Base-by-base conservation (phyloP, 2,888 invertebrate genomes). In the Uropetala carovei region DNA sequence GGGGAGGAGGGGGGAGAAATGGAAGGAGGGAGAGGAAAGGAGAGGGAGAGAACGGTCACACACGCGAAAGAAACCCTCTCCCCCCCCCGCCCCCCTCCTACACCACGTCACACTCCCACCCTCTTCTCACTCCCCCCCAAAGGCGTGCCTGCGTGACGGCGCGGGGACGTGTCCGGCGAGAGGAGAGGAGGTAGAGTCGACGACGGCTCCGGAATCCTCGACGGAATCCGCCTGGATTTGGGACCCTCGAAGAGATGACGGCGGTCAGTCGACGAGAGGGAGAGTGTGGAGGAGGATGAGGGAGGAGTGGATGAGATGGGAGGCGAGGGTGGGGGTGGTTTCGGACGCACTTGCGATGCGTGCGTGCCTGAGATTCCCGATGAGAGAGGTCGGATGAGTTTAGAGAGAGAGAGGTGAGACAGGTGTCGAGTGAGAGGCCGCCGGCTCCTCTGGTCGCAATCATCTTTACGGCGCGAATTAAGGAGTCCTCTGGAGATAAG, bases 361-460 rank as follows among this genome's bases (percentile, higher is more conserved):
- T 64, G 89, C 89, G 89, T 89, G 89, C 64, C 89, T 89, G 64
- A 89, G 89, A 89, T 89, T 89, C 89, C 89, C 60, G 89, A 89
- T 89, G 89, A 89, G 89, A 89, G 89, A 30, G 89, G 16, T 89
- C n/a, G 64, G 89, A 43, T 30, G 43, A 89, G 89, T 14, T 18
- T n/a, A 9, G 56, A 5, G 7, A n/a, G 7, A n/a, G 56, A 11
- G 56, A 57, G 18, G 43, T 43, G 43, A 43, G 43, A 43, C 43
- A 43, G 43, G 43, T 43, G 43, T 43, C 43, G 43, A 43, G 43
- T 43, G 81, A 82, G 27, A 83, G 57, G 75, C 2, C 10, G 64
- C n/a, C 64, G 13, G n/a, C 18, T 16, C 64, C n/a, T 64, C 16
- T 16, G 64, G n/a, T n/a, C 30, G 83, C 83, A 57, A 57, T 56